Evolutionary conservation across 2,113 vertebrate genomes (phyloP).

Genomic region (Salvelinus sp.): DNA sequence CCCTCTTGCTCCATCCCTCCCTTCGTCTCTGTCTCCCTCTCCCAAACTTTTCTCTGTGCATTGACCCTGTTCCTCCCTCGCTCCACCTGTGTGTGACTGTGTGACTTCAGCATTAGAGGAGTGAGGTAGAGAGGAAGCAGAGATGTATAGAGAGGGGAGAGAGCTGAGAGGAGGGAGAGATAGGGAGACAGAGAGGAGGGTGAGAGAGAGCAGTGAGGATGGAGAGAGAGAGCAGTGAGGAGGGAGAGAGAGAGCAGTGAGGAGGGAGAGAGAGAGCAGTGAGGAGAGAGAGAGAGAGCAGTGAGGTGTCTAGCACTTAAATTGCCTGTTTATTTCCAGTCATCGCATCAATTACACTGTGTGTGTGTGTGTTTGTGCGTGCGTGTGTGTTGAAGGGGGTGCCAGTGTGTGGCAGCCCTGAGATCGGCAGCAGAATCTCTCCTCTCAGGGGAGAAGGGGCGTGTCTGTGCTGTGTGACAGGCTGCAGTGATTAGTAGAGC

Average conservation of each 20-base stretch:
- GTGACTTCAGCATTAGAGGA: background rate
- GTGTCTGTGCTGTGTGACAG: conserved; percentile 55
- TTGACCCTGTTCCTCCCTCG: conserved; percentile 66
- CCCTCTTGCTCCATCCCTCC: too few relatives aligned
- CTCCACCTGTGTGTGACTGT: conserved; percentile 46
- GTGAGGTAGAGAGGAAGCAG: conserved; percentile 25
- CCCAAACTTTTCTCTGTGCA: conserved; percentile 26
- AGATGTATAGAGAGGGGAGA: conserved; percentile 3
- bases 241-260: too few relatives aligned
- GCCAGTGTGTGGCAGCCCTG: conserved; percentile 21
- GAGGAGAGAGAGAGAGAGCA: conserved; percentile 60
- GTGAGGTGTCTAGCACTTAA: conserved; percentile 81
- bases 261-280: conserved; percentile 56
- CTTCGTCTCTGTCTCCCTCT: background rate
- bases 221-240: too few relatives aligned
- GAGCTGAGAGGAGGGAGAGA: too few relatives aligned
- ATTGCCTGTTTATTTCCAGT: conserved; percentile 84
- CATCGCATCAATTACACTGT: conserved; percentile 74
- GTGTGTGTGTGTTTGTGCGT: background rate
- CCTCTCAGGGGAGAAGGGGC: conserved; percentile 54
- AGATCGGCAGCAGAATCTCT: conserved; percentile 38
- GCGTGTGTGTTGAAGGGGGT: conserved; percentile 8
- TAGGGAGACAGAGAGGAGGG: too few relatives aligned
- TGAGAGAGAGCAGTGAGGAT: too few relatives aligned
- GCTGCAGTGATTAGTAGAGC: conserved; percentile 68